phyloP scores from a whole-genome alignment of 2,113 vertebrate genomes.

The Cryptomyrus ogoouensis region DNA sequence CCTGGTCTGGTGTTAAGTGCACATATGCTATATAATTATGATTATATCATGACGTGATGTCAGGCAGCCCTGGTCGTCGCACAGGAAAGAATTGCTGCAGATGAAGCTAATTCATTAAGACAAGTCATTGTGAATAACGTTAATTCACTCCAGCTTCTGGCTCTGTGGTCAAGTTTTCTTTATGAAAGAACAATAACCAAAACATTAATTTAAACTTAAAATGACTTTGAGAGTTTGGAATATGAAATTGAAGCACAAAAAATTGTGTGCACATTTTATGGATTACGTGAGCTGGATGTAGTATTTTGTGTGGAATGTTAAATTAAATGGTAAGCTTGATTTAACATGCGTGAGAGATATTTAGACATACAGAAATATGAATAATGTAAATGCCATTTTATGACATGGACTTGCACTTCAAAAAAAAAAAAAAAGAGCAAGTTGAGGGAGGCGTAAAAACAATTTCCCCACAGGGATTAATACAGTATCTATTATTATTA shows the following conservation, averaged over 20 bases:
- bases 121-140: neutral
- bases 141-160: neutral
- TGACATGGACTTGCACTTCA: too few relatives aligned
- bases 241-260: neutral
- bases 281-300: neutral
- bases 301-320: neutral
- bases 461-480: too few relatives aligned
- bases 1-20: neutral
- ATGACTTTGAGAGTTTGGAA: neutral
- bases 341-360: neutral
- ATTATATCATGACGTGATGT: neutral
- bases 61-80: neutral
- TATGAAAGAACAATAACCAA: neutral
- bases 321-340: neutral
- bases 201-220: neutral
- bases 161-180: neutral
- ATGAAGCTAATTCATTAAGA: neutral
- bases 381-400: too few relatives aligned
- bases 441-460: too few relatives aligned
- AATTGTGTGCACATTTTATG: neutral
- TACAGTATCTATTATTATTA: too few relatives aligned
- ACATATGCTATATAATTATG: neutral
- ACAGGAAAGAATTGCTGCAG: neutral
- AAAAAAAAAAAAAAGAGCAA: too few relatives aligned
- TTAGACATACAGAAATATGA: too few relatives aligned